Evolutionary conservation across 2,888 invertebrate species (phyloP).

Genomic region (Ormyrus labotus): DNA sequence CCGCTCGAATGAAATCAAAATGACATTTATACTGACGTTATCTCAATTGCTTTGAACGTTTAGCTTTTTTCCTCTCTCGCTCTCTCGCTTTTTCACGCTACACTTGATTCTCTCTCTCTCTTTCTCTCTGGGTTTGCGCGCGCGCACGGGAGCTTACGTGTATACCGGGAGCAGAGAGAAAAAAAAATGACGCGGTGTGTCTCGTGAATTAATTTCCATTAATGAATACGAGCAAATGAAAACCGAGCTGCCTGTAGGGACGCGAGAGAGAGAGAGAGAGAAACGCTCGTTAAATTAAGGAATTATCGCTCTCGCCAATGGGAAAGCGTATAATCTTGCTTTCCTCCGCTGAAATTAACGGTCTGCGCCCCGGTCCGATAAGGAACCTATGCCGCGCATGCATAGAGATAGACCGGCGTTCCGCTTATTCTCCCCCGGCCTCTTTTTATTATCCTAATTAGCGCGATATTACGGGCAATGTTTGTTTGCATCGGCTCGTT

Average conservation of each 20-base stretch:
- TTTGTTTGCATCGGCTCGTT: too few species aligned
- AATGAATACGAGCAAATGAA: too few species aligned
- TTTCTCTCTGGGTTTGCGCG: neutral
- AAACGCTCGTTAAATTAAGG: slow-evolving; percentile 24
- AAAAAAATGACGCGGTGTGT: neutral
- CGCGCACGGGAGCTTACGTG: too few species aligned
- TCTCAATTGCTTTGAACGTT: slow-evolving; percentile 1
- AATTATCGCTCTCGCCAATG: slow-evolving; percentile 26
- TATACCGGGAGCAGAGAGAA: neutral
- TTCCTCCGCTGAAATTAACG: slow-evolving; percentile 37
- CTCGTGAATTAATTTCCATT: too few species aligned
- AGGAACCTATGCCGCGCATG: neutral
- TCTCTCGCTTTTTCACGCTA: neutral
- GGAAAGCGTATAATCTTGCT: slow-evolving; percentile 16
- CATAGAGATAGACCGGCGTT: too few species aligned
- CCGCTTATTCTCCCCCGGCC: too few species aligned
- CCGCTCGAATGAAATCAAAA: slow-evolving; percentile 10
- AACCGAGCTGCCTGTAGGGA: too few species aligned
- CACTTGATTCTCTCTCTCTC: neutral
- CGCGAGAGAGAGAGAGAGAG: too few species aligned
- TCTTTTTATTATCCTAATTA: too few species aligned
- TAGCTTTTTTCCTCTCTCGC: neutral
- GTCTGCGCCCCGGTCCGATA: slow-evolving; percentile 14
- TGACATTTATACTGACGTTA: slow-evolving; percentile 23
- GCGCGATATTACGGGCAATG: too few species aligned